These are phyloP conservation scores for Lysiphlebus fabarum DNA, from an alignment of 1,140 invertebrate species.

Conservation along the genomic window DNA sequence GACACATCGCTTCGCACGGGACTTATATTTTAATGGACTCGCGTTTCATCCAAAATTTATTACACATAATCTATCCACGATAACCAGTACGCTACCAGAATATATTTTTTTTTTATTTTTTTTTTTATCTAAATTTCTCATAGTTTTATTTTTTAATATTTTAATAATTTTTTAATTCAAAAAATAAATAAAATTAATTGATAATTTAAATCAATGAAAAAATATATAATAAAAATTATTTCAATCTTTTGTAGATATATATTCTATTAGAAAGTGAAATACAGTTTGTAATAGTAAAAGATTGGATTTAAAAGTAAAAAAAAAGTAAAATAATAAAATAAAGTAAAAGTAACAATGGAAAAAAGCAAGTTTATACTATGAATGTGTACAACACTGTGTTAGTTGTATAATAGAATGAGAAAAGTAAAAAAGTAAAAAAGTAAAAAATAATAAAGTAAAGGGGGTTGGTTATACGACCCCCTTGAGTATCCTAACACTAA, in stretches of 20 bases:
- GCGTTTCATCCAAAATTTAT: conserved; percentile 21
- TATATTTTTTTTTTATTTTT: no score
- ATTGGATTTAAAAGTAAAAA: conserved; percentile 14
- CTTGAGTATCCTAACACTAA: conserved; percentile 57
- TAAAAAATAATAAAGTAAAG: conserved; percentile 32
- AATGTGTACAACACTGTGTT: no score
- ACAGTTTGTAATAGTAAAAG: conserved; percentile 25
- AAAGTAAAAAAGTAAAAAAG: not conserved
- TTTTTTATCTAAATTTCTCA: no score
- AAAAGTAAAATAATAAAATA: conserved; percentile 19
- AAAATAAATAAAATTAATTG: no score
- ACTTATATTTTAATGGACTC: conserved; percentile 53
- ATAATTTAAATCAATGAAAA: no score
- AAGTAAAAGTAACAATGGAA: conserved; percentile 24
- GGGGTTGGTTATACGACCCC: conserved; percentile 46
- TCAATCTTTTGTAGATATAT: conserved; percentile 12
- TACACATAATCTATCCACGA: not conserved
- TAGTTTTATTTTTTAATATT: no score
- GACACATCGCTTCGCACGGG: conserved; percentile 54
- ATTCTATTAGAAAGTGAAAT: conserved; percentile 25
- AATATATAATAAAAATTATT: no score
- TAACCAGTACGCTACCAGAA: no score
- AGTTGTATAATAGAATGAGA: no score
- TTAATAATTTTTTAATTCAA: no score
- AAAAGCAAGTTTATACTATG: conserved; percentile 23